Conservation (phyloP, 2,888 invertebrate species). For the Neoscelio sp. region DNA sequence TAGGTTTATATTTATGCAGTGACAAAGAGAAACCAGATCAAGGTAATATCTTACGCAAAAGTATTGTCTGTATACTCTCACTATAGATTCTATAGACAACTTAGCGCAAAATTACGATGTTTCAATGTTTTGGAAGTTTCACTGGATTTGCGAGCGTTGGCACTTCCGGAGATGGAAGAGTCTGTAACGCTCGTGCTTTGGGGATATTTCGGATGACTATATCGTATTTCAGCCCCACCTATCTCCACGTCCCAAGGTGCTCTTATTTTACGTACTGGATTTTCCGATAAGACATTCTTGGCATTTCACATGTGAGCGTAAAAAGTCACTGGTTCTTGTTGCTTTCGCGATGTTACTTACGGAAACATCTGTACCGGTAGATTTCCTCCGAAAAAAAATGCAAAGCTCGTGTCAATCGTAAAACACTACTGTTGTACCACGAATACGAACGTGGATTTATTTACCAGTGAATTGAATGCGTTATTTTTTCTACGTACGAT, state of each 20-base stretch:
- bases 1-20: too few species aligned
- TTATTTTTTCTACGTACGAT: too few species aligned
- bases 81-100: conserved; percentile 1
- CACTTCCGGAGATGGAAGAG: conserved; percentile 51
- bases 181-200: conserved; percentile 48
- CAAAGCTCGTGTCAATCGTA: conserved; percentile 6
- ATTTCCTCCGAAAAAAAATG: not conserved
- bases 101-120: conserved; percentile 33
- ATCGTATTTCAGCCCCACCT: conserved; percentile 50
- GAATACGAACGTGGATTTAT: too few species aligned
- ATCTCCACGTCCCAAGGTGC: conserved; percentile 48
- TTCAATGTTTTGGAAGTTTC: conserved; percentile 48
- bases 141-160: conserved; percentile 55
- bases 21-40: too few species aligned
- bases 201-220: conserved; percentile 56
- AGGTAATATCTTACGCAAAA: too few species aligned
- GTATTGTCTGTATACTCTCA: too few species aligned
- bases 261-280: conserved; percentile 55
- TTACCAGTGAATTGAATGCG: too few species aligned
- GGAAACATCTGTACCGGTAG: not conserved
- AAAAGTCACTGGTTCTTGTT: conserved; percentile 43
- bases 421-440: conserved; percentile 5
- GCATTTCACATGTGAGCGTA: conserved; percentile 40
- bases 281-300: conserved; percentile 53
- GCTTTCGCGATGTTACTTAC: conserved; percentile 31